Base-by-base conservation (phyloP, 2,888 invertebrate genomes). In the Trichopoda pennipes region DNA sequence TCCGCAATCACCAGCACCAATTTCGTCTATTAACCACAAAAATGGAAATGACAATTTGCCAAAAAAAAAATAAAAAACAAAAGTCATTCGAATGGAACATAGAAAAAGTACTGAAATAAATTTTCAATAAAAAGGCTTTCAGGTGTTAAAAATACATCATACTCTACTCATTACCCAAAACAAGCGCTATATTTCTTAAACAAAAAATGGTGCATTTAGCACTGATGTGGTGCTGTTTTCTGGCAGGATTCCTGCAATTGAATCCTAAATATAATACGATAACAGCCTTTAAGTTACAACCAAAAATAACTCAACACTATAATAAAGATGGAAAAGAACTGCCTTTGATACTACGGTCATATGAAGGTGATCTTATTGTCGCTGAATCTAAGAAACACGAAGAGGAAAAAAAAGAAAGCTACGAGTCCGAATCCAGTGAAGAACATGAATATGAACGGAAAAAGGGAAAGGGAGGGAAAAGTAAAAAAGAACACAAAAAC, bases 401-500 rank as follows among this genome's bases (percentile, higher is more conserved):
- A 60, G 84, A 87, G n/a, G 83, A 86, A 35, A 86, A 85, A 14
- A 87, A 85, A 44, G 89, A 90, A 81, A 88, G 88, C 44, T 89
- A 87, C 73, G 90, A 91, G 58, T 93, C 93, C 85, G 95, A 95
- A 12, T 94, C 94, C 1, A 94, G 94, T 0, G 93, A 93, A 83
- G 94, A 94, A 84, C 93, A 94, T 82, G 93, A 94, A 83, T 92
- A 93, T 0, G 93, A 94, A 82, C 94, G 95, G 85, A 93, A 94
- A 85, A 91, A 93, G 76, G 93, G 93, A 38, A 93, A 95, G 83
- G 95, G 94, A 0, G 94, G 94, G 82, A 94, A 95, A 86, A 94
- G 94, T 1, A 94, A 94, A 84, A 95, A 95, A 84, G 94, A 94
- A 0, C 94, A 95, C 91, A 94, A 95, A 87, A 93, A 93, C 14